Base-by-base conservation (phyloP, 2,888 invertebrate genomes). In the Nebria brevicollis region DNA sequence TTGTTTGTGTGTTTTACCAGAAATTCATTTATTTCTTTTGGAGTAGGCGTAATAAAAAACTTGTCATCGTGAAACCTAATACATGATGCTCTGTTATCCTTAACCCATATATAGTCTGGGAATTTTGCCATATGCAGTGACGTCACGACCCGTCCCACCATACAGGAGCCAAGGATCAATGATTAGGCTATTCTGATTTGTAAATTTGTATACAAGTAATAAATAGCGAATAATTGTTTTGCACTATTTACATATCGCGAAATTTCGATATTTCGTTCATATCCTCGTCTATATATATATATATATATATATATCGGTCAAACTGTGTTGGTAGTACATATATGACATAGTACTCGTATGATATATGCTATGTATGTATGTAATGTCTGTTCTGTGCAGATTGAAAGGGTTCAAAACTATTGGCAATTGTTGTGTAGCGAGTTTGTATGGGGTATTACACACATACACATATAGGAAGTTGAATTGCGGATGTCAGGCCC, bases 61-160 rank as follows among this genome's bases (percentile, higher is more conserved):
- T 13, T 54, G 13, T 8, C 13, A 54, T 54, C 54, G 8, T 54
- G 54, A 3, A 54, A 54, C 54, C 13, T 54, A 54, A 54, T 54
- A 54, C 54, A 13, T 54, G 34, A 54, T 8, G 20, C 20, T 20
- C 20, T 20, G 54, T 8, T 54, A 54, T 6, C 54, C 54, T 13
- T 54, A 54, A 54, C 54, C 54, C 54, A 54, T 54, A 54, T 54
- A 54, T 54, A 54, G 54, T 54, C 54, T 54, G 54, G 54, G 54
- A 54, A 54, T 11, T 54, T 54, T 54, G 54, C 54, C 54, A 54
- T 54, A 54, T 54, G 54, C 8, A 13, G 54, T 54, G 54, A 54
- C 54, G 54, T 54, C 54, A 54, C 8, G 4, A 7, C 54, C 8
- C 8, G 54, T 8, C 8, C 54, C 54, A 54, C 54, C 34, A 34